These are phyloP conservation scores for Molossus alvarezi DNA, from an alignment of 2,797 vertebrate species.

Conservation along the genomic window DNA sequence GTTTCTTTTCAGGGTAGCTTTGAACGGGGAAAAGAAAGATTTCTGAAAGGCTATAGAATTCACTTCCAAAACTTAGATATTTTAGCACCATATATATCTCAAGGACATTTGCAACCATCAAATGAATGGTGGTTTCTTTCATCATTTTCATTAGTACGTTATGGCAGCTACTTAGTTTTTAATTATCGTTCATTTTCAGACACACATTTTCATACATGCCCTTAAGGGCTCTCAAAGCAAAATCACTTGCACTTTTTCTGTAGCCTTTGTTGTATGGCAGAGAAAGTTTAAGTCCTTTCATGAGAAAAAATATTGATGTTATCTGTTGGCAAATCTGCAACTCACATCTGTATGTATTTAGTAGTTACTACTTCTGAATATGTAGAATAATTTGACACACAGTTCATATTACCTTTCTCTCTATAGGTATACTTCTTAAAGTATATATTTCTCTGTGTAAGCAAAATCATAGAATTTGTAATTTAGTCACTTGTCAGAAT, in stretches of 20 bases:
- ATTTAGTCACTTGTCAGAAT: background rate
- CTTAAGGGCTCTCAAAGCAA: background rate
- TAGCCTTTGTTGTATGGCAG: background rate
- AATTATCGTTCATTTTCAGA: background rate
- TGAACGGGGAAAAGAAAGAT: background rate
- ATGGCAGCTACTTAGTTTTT: background rate
- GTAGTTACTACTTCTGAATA: background rate
- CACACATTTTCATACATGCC: background rate
- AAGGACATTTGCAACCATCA: background rate
- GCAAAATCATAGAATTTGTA: background rate
- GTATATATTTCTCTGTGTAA: background rate
- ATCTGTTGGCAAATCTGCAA: background rate
- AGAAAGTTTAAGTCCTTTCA: background rate
- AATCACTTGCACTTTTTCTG: background rate
- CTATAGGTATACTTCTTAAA: background rate
- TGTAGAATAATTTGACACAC: background rate
- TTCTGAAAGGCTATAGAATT: background rate
- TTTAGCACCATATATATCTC: background rate
- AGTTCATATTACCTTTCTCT: background rate
- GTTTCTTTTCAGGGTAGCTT: background rate
- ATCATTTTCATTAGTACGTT: background rate
- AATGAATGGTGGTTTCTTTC: background rate
- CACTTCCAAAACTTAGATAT: background rate
- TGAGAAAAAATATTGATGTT: background rate
- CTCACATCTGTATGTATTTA: background rate